Evolutionary conservation across 2,888 invertebrate genomes (phyloP), one percentile per base, ranked within the genome.

Genomic region (Lutraria lutraria): DNA sequence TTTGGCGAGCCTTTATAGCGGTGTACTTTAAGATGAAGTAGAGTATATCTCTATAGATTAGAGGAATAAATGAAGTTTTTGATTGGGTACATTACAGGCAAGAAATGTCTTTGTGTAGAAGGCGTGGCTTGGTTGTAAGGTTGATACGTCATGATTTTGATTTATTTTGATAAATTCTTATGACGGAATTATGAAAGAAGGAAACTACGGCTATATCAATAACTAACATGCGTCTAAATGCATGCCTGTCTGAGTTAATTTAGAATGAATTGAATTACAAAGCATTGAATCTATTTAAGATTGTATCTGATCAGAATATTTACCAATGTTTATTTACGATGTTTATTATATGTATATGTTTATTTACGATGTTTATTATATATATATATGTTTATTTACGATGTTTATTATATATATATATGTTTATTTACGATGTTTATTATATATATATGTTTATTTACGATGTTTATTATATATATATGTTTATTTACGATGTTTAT

Each of bases 31-130:
- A 31, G 56, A 79, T 85, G 60, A 85, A 85, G 29, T 60, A 54
- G 43, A 34, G 52, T 80, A 80, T 80, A 56, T 85, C 85, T 56
- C 54, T 0, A 60, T 31, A 80, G 56, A 85, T 85, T 85, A 85
- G 60, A 31, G 31, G 43, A 85, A 25, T 85, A 80, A 85, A 85
- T 85, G 60, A 76, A 79, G 29, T 85, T 34, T 76, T 60, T 79
- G 53, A 79, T 79, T 80, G 12, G 52, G n/a, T 34, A 4, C 56
- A 25, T 34, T 80, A n/a, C 54, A 19, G n/a, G 15, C n/a, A 31
- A 43, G n/a, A 29, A 29, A 21, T 13, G 63, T 4, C 76, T 19
- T 34, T 76, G 25, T 76, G 4, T 15, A 6, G 76, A 12, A 76
- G 19, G 16, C 76, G 31, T 15, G 31, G 21, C 29, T 3, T 34